Evolutionary conservation across 2,113 vertebrate species (phyloP).

Genomic region (Pomatorhinus ruficollis): DNA sequence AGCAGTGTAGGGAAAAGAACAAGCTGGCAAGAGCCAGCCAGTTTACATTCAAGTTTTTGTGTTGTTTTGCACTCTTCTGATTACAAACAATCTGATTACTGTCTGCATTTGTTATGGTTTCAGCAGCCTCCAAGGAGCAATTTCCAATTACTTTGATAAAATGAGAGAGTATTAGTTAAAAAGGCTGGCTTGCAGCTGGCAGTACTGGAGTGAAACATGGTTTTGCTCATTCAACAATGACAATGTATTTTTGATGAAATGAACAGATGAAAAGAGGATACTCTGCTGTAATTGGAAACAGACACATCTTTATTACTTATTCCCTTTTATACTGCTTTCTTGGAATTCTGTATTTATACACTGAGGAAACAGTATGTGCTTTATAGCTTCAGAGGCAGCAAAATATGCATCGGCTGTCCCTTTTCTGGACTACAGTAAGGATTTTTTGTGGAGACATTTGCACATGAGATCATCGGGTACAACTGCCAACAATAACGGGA

Average conservation of each 20-base stretch:
- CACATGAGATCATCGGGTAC: neutral
- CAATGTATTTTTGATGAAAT: neutral
- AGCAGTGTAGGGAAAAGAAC: neutral
- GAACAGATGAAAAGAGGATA: neutral
- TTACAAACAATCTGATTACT: constrained; percentile 19
- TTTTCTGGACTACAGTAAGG: neutral
- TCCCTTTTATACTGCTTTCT: neutral
- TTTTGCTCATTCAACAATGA: neutral
- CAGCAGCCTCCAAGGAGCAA: constrained; percentile 22
- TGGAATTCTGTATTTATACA: neutral
- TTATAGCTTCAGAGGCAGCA: neutral
- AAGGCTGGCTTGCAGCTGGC: constrained; percentile 9
- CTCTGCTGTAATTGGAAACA: neutral
- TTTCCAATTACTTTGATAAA: constrained; percentile 53
- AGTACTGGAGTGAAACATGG: neutral
- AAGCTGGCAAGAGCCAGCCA: neutral
- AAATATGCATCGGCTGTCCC: neutral
- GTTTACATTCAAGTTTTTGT: neutral
- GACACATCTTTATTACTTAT: neutral
- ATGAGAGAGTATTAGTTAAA: neutral
- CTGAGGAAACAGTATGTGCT: neutral
- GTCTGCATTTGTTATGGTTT: constrained; percentile 24
- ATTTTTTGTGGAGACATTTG: neutral
- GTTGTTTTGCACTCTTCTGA: neutral
- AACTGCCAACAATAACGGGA: neutral